These are phyloP conservation scores for Eubasilissa splendida DNA, from an alignment of 2,888 invertebrate genomes.

Conservation along the genomic window DNA sequence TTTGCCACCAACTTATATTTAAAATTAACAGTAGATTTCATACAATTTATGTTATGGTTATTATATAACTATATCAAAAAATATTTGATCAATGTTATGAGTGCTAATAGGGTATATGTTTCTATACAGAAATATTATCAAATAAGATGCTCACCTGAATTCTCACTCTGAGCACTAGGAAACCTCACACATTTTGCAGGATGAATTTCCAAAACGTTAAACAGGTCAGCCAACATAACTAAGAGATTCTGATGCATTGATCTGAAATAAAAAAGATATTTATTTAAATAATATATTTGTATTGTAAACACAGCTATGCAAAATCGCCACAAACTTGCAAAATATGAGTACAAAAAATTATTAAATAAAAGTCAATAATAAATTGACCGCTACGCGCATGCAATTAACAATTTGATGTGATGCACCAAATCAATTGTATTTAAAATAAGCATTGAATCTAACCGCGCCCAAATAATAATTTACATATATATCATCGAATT, in stretches of 20 bases:
- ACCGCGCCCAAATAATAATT: too few relatives aligned
- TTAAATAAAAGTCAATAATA: too few relatives aligned
- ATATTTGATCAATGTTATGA: not conserved
- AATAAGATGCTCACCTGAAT: constrained; percentile 54
- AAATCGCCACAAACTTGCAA: too few relatives aligned
- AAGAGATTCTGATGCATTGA: constrained; percentile 93
- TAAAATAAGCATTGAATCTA: too few relatives aligned
- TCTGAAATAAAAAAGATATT: constrained; percentile 70
- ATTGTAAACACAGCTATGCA: too few relatives aligned
- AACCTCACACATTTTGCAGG: constrained; percentile 90
- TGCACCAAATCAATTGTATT: too few relatives aligned
- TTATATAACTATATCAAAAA: not conserved
- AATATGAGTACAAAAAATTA: too few relatives aligned
- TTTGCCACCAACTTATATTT: not conserved
- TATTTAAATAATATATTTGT: too few relatives aligned
- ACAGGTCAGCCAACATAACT: constrained; percentile 93
- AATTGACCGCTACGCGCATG: too few relatives aligned
- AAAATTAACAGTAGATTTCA: not conserved
- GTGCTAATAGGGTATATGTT: not conserved
- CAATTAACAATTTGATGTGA: too few relatives aligned
- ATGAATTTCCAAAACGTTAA: constrained; percentile 94
- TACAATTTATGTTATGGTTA: not conserved
- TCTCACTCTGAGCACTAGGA: constrained; percentile 78
- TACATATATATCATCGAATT: too few relatives aligned
- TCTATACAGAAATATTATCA: constrained; percentile 24